These are phyloP conservation scores for Acridotheres tristis DNA, from an alignment of 2,797 vertebrate genomes.

Conservation along the genomic window DNA sequence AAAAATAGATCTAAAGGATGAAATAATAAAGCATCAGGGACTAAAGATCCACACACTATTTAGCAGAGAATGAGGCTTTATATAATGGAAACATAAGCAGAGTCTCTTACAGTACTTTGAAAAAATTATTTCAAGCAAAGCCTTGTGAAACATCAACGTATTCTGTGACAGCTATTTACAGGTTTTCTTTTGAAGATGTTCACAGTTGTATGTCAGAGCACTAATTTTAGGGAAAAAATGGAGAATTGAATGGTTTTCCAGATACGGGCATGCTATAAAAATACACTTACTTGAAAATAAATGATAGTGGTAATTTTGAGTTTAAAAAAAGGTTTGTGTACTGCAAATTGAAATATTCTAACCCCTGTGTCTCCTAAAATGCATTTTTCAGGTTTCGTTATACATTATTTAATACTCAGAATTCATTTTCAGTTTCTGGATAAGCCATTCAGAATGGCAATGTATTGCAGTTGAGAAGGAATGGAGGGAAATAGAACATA, in stretches of 20 bases:
- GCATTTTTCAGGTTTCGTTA: conserved; percentile 34
- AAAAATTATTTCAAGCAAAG: conserved; percentile 50
- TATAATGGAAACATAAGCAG: conserved; percentile 53
- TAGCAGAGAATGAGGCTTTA: conserved; percentile 48
- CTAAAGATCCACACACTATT: conserved; percentile 53
- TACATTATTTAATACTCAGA: conserved; percentile 36
- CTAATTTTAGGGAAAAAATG: not conserved
- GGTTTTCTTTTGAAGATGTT: conserved; percentile 37
- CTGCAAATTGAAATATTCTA: not conserved
- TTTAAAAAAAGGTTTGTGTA: not conserved
- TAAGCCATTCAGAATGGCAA: not conserved
- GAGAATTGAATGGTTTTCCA: conserved; percentile 5
- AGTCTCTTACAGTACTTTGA: not conserved
- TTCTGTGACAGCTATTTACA: conserved; percentile 53
- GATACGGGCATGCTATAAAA: not conserved
- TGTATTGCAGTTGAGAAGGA: not conserved
- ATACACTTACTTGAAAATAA: conserved; percentile 15
- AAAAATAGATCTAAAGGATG: conserved; percentile 56
- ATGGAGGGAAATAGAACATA: not conserved
- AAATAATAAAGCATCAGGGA: conserved; percentile 59
- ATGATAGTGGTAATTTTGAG: not conserved
- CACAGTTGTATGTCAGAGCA: conserved; percentile 4
- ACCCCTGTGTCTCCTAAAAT: not conserved
- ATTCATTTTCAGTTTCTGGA: not conserved
- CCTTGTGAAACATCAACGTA: conserved; percentile 3